Percentiles rank a stretch among this genome's conserved stretches.
Conservation (phyloP, 2,888 invertebrate genomes). For the Diadromus collaris region DNA sequence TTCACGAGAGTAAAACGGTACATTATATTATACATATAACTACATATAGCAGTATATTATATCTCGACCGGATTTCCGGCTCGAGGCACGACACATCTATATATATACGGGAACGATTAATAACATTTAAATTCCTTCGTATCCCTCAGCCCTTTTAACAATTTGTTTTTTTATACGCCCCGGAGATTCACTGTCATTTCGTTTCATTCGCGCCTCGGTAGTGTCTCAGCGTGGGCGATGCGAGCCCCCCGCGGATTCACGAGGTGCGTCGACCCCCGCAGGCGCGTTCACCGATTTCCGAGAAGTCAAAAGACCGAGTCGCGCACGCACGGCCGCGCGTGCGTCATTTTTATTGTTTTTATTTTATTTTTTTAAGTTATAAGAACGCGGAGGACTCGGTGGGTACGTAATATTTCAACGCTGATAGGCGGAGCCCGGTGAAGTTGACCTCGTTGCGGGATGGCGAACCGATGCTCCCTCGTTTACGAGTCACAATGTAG, state of each 20-base stretch:
- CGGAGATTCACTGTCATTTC: conserved; percentile 35
- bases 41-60: too few species aligned
- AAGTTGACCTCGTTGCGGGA: conserved; percentile 11
- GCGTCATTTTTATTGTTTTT: background rate
- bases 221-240: conserved; percentile 68
- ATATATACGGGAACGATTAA: conserved; percentile 21
- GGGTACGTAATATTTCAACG: conserved; percentile 40
- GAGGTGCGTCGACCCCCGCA: conserved; percentile 68
- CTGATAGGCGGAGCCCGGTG: conserved; percentile 22
- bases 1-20: background rate
- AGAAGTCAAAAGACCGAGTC: conserved; percentile 69
- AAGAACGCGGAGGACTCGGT: conserved; percentile 2
- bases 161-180: background rate
- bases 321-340: conserved; percentile 11
- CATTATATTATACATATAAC: conserved; percentile 1
- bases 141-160: background rate
- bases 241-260: conserved; percentile 67
- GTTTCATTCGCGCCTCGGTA: conserved; percentile 60
- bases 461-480: conserved; percentile 52
- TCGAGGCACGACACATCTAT: background rate
- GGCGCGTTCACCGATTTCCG: conserved; percentile 62
- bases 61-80: conserved; percentile 37
- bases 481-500: conserved; percentile 67
- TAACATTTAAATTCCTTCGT: conserved; percentile 4
- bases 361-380: background rate